A percentile compares a stretch with the other conserved stretches of the same genome.
Conservation (phyloP, 2,113 vertebrate species). For the Cryptomyrus ogoouensis region DNA sequence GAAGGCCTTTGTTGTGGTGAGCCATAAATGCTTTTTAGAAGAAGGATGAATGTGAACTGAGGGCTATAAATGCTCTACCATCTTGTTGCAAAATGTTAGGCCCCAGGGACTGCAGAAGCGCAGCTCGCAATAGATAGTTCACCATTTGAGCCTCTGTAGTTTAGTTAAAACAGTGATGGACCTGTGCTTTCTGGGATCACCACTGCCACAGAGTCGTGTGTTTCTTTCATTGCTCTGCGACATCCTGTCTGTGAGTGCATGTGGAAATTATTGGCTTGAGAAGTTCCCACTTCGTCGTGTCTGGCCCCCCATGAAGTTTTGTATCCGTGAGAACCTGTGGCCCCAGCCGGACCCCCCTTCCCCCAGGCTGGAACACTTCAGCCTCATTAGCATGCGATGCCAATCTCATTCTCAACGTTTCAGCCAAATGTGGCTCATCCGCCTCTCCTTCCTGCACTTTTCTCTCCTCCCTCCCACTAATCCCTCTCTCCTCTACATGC, state of each 20-base stretch:
- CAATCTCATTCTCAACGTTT: not conserved
- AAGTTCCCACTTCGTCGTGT: not conserved
- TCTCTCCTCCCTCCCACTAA: constrained; percentile 7
- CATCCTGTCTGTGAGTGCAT: not conserved
- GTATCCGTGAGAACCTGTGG: constrained; percentile 5
- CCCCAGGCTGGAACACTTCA: not conserved
- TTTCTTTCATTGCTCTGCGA: not conserved
- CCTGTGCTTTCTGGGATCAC: not conserved
- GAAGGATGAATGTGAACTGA: not conserved
- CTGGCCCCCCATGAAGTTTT: not conserved
- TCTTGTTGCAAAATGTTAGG: not conserved
- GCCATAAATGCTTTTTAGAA: not conserved
- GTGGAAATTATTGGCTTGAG: constrained; percentile 1
- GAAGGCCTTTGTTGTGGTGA: not conserved
- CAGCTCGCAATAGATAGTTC: not conserved
- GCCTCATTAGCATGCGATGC: constrained; percentile 4
- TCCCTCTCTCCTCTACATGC: constrained; percentile 24
- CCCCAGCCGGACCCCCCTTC: not conserved
- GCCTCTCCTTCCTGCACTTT: constrained; percentile 18
- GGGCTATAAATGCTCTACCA: not conserved
- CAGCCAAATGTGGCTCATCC: not conserved
- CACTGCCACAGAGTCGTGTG: not conserved
- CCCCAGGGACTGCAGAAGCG: not conserved
- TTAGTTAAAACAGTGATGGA: constrained; percentile 46
- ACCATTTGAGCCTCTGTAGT: constrained; percentile 11